Evolutionary conservation across 2,888 invertebrate genomes (phyloP).

Genomic region (Coleophora deauratella): DNA sequence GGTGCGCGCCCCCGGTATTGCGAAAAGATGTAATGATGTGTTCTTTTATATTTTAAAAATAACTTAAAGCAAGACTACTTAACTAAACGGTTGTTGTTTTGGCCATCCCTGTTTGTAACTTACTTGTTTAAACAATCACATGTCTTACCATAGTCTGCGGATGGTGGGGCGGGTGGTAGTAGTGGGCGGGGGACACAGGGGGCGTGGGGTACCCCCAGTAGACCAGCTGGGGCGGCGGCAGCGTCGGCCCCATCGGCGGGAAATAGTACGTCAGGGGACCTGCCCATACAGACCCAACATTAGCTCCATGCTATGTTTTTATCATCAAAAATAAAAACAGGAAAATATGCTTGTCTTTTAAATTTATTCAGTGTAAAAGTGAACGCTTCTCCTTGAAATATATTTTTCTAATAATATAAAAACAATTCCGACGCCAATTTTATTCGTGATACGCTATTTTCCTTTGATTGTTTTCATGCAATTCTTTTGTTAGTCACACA

Average conservation of each 20-base stretch:
- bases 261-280: constrained; percentile 72
- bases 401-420: not conserved
- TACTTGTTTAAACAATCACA: too few species aligned
- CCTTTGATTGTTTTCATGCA: constrained; percentile 12
- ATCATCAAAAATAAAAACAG: too few species aligned
- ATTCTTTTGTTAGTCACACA: constrained; percentile 17
- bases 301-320: too few species aligned
- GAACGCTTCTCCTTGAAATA: not conserved
- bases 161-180: constrained; percentile 79
- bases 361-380: not conserved
- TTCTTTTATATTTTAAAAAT: too few species aligned
- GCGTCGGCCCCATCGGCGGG: constrained; percentile 69
- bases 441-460: constrained; percentile 3
- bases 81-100: too few species aligned
- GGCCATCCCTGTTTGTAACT: too few species aligned
- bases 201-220: constrained; percentile 97
- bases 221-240: constrained; percentile 80
- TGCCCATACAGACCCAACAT: constrained; percentile 18
- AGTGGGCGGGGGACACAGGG: constrained; percentile 93
- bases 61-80: too few species aligned
- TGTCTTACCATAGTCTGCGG: constrained; percentile 56
- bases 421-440: not conserved
- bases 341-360: too few species aligned
- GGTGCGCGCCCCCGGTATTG: too few species aligned
- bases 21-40: too few species aligned